A percentile compares a stretch with the other conserved stretches of the same genome.
These are phyloP conservation scores for Drosophila fuyamai DNA, from an alignment of 1,140 invertebrate species.

Conservation along the genomic window DNA sequence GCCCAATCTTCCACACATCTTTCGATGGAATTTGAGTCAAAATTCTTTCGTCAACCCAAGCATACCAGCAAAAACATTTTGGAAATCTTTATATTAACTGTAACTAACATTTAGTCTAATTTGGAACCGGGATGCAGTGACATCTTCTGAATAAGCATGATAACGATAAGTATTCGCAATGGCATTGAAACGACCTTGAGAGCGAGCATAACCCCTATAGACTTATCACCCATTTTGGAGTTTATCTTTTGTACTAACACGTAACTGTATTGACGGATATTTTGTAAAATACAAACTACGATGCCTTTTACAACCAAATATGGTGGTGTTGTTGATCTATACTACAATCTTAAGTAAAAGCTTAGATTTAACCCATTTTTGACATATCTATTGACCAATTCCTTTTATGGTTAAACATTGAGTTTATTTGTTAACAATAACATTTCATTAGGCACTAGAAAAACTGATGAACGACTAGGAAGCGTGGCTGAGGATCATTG, in stretches of 20 bases:
- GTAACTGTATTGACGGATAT: conserved; percentile 55
- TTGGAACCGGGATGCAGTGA: conserved; percentile 15
- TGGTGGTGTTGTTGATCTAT: too few species aligned
- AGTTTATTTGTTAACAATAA: conserved; percentile 70
- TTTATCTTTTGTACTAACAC: conserved; percentile 72
- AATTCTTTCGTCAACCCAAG: conserved; percentile 16
- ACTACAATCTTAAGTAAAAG: too few species aligned
- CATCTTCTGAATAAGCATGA: conserved; percentile 19
- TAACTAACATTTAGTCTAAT: conserved; percentile 34
- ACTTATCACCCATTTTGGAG: conserved; percentile 49
- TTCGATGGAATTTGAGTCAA: conserved; percentile 24
- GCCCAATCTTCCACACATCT: conserved; percentile 27
- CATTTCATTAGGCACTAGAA: conserved; percentile 45
- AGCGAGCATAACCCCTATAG: conserved; percentile 42
- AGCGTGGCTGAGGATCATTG: conserved; percentile 30
- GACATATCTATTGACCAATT: too few species aligned
- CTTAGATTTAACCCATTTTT: too few species aligned
- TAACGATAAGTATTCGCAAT: conserved; percentile 54
- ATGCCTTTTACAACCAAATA: conserved; percentile 26
- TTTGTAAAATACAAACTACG: conserved; percentile 41
- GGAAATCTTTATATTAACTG: conserved; percentile 8
- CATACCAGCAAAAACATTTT: conserved; percentile 33
- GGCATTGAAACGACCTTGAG: conserved; percentile 46
- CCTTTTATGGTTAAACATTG: conserved; percentile 33
- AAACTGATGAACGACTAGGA: conserved; percentile 68